Percentiles rank a stretch among this genome's conserved stretches.
Evolutionary conservation across 2,888 invertebrate genomes (phyloP).

Genomic region (Xylota segnis): DNA sequence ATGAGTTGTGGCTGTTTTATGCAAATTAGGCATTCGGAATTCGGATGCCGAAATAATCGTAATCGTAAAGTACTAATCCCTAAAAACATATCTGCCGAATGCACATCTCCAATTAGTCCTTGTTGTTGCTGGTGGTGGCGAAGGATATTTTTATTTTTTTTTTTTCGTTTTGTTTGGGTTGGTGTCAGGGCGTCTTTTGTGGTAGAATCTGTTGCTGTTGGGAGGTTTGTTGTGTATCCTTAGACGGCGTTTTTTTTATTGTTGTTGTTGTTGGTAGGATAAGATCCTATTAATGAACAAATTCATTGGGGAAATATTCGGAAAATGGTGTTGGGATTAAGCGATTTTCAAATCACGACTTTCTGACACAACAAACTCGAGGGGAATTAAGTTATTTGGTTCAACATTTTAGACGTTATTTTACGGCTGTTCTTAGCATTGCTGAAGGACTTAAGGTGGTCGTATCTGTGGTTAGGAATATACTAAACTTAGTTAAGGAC

Average conservation of each 20-base stretch:
- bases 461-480: too few relatives aligned
- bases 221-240: slow-evolving; percentile 35
- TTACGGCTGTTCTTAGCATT: not conserved
- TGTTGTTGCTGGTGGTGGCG: slow-evolving; percentile 56
- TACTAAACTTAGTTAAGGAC: too few relatives aligned
- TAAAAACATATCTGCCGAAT: slow-evolving; percentile 78
- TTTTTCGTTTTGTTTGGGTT: not conserved
- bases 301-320: slow-evolving; percentile 32
- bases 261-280: slow-evolving; percentile 24
- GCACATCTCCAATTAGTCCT: slow-evolving; percentile 77
- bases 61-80: slow-evolving; percentile 79
- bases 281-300: slow-evolving; percentile 69
- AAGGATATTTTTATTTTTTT: slow-evolving; percentile 14
- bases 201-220: slow-evolving; percentile 69
- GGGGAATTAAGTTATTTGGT: not conserved
- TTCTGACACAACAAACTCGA: slow-evolving; percentile 12
- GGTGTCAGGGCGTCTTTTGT: slow-evolving; percentile 8
- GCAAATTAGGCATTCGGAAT: slow-evolving; percentile 76
- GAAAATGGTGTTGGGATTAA: slow-evolving; percentile 60
- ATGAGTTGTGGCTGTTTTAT: slow-evolving; percentile 79
- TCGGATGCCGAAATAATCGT: slow-evolving; percentile 76
- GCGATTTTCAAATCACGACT: slow-evolving; percentile 36
- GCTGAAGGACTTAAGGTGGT: too few relatives aligned
- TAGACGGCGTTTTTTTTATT: slow-evolving; percentile 13
- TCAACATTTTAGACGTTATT: not conserved